Percentiles rank a stretch among this genome's conserved stretches.
These are phyloP conservation scores for Malthinus flaveolus DNA, from an alignment of 2,888 invertebrate species.

Conservation along the genomic window DNA sequence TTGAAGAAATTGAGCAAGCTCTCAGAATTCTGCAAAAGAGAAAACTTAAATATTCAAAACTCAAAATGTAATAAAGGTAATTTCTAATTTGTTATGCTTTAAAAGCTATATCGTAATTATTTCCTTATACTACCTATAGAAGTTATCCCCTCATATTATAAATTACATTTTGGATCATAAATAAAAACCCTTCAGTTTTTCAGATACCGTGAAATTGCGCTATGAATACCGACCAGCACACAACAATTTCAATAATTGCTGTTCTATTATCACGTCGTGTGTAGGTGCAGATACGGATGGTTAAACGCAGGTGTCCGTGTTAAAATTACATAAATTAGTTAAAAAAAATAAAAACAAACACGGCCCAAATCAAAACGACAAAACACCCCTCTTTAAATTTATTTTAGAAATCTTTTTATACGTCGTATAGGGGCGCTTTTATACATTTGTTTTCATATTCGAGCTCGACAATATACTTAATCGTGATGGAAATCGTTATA, in stretches of 20 bases:
- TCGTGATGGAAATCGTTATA: too few species aligned
- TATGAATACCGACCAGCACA: slow-evolving; percentile 26
- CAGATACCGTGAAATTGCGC: slow-evolving; percentile 23
- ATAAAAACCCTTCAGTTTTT: slow-evolving; percentile 15
- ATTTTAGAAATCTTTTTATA: neutral
- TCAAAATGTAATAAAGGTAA: too few species aligned
- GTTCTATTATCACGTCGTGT: slow-evolving; percentile 43
- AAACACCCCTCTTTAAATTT: neutral
- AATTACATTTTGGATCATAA: slow-evolving; percentile 12
- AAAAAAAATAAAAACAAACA: neutral
- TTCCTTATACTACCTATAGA: neutral
- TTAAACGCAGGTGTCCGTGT: slow-evolving; percentile 39
- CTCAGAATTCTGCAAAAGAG: too few species aligned
- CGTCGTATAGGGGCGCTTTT: slow-evolving; percentile 1
- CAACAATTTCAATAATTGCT: slow-evolving; percentile 44
- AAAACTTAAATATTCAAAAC: too few species aligned
- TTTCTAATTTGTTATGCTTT: too few species aligned
- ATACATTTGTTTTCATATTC: neutral
- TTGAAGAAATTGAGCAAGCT: too few species aligned
- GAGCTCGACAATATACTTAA: neutral
- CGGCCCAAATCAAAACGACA: too few species aligned
- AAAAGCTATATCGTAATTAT: neutral
- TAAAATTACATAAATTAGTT: slow-evolving; percentile 12
- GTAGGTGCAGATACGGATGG: slow-evolving; percentile 36
- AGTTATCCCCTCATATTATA: slow-evolving; percentile 4